Evolutionary conservation across 2,797 vertebrate species (phyloP).

Genomic region (Gallinago stenura): DNA sequence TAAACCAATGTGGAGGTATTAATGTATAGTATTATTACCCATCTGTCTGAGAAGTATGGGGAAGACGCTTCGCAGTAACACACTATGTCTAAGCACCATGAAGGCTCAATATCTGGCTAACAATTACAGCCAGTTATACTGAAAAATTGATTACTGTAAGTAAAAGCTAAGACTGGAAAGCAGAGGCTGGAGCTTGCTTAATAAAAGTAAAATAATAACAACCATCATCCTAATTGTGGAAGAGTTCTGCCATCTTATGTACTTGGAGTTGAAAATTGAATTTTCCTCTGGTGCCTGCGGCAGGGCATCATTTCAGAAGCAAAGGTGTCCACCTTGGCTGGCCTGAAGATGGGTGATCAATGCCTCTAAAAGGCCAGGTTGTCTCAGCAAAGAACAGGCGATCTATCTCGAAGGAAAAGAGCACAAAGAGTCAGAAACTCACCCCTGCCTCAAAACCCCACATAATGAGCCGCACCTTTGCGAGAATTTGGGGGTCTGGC

Average conservation of each 20-base stretch:
- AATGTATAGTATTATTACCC: slow-evolving; percentile 89
- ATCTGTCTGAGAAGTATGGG: slow-evolving; percentile 80
- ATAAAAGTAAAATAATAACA: slow-evolving; percentile 76
- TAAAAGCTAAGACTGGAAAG: slow-evolving; percentile 75
- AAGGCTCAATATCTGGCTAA: slow-evolving; percentile 76
- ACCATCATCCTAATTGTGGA: slow-evolving; percentile 65
- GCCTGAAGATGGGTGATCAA: slow-evolving; percentile 50
- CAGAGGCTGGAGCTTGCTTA: slow-evolving; percentile 61
- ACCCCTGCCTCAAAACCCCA: neutral
- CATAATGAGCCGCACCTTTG: rapidly evolving
- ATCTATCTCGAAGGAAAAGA: neutral
- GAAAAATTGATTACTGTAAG: slow-evolving; percentile 80
- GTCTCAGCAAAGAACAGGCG: slow-evolving; percentile 32
- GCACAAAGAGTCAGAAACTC: neutral
- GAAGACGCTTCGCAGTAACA: slow-evolving; percentile 65
- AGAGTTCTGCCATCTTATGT: neutral
- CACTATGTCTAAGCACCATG: slow-evolving; percentile 59
- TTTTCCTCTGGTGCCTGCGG: slow-evolving; percentile 34
- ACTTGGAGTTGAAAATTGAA: slow-evolving; percentile 59
- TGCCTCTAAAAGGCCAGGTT: slow-evolving; percentile 64
- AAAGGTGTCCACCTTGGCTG: slow-evolving; percentile 57
- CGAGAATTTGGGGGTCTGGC: neutral
- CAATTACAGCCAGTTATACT: slow-evolving; percentile 77
- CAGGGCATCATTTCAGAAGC: slow-evolving; percentile 50
- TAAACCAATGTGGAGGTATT: slow-evolving; percentile 85